These are phyloP conservation scores for Pachliopta kotzebuea DNA, from an alignment of 2,888 invertebrate genomes.

Conservation along the genomic window DNA sequence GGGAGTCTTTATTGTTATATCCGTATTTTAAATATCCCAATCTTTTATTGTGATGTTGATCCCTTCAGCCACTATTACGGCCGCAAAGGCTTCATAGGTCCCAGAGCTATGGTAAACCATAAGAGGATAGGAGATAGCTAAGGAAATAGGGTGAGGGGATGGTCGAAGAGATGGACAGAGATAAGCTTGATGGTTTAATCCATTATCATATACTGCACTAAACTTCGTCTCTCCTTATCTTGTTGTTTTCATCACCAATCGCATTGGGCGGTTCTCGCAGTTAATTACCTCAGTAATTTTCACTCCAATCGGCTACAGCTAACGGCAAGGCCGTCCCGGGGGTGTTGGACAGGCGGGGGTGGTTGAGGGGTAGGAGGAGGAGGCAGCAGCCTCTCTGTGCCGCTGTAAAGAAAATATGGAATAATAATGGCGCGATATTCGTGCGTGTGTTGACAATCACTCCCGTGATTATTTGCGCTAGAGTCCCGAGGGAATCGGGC, in stretches of 20 bases:
- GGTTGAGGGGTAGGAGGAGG: background rate
- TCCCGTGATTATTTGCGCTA: constrained; percentile 69
- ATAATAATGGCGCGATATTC: constrained; percentile 59
- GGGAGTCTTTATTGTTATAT: background rate
- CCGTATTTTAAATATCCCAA: constrained; percentile 3
- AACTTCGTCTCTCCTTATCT: no score
- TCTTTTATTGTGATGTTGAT: no score
- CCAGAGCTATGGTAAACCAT: no score
- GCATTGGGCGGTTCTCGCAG: background rate
- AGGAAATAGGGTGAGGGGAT: no score
- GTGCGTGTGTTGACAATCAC: constrained; percentile 75
- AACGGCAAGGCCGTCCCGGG: constrained; percentile 1
- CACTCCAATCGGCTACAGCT: no score
- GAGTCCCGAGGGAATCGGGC: constrained; percentile 50
- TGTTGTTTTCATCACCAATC: no score
- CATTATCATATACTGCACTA: no score
- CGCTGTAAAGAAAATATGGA: constrained; percentile 49
- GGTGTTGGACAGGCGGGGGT: background rate
- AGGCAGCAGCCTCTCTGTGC: constrained; percentile 19
- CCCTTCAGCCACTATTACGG: no score
- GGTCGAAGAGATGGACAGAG: no score
- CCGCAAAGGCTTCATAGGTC: no score
- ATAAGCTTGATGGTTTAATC: no score
- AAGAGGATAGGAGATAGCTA: no score
- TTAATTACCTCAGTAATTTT: constrained; percentile 13